Evolutionary conservation across 2,797 vertebrate species (phyloP), one percentile per base, ranked within the genome.

Genomic region (Spheniscus humboldti): DNA sequence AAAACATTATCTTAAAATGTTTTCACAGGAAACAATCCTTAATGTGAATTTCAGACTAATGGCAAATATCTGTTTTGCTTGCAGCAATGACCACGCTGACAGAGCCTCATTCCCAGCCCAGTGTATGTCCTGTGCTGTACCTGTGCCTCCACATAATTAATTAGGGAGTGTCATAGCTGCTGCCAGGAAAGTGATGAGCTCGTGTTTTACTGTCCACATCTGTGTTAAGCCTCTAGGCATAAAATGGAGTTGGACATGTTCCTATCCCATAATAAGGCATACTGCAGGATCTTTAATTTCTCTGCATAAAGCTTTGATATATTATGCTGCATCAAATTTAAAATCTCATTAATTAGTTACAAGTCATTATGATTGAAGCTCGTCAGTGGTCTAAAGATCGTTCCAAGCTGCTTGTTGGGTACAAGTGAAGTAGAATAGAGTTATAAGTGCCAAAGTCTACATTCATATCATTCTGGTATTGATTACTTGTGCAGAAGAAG

Each of bases 401-500:
- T 30, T 75, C 71, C 78, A 64, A 78, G 59, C 59, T 30, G 24
- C 24, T 55, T 2, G 5, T 2, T 57, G 56, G 35, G 47, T 35
- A 18, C 43, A 2, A 9, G 59, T 0, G 78, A 41, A 18, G 66
- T n/a, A 25, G 52, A 31, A 48, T 0, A 22, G 63, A 59, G 37
- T 1, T 17, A 0, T 3, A 4, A 19, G 45, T 7, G 28, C 48
- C 71, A 11, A 43, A 63, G 47, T 13, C 5, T 30, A 10, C 12
- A 1, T 33, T n/a, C 22, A 17, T 31, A 63, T 19, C 10, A 0
- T 18, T 23, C 25, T 55, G 73, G 24, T 22, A 1, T 1, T 2
- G 35, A 7, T 23, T 2, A 6, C 45, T 13, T 3, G n/a, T 52
- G 53, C 71, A 7, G 69, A 20, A 47, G 39, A 23, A 37, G 30